Evolutionary conservation across 2,113 vertebrate genomes (phyloP).

Genomic region (Apodemus speciosus): DNA sequence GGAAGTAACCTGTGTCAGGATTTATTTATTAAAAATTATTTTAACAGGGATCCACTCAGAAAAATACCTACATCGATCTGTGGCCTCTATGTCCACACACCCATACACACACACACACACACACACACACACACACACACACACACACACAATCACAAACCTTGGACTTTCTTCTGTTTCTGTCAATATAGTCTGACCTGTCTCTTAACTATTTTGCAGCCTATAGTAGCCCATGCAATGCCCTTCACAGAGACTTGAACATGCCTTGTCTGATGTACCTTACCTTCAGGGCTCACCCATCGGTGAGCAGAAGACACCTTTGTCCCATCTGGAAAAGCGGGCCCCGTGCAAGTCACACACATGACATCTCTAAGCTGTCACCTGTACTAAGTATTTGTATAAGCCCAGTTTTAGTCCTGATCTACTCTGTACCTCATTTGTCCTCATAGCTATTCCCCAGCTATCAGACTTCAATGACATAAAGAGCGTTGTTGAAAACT

Average conservation of each 20-base stretch:
- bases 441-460: background rate
- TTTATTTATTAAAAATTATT: too few relatives aligned
- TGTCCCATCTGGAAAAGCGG: background rate
- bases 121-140: background rate
- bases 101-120: background rate
- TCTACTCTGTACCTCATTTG: background rate
- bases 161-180: background rate
- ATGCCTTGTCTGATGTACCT: background rate
- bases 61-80: background rate
- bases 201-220: background rate
- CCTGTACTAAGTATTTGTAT: background rate
- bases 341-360: background rate
- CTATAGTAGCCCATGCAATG: background rate
- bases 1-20: too few relatives aligned
- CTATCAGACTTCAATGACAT: background rate
- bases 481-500: background rate
- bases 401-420: background rate
- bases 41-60: background rate
- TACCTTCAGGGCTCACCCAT: background rate
- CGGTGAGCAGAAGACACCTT: background rate
- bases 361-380: background rate
- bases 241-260: background rate
- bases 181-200: background rate
- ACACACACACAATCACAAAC: background rate
- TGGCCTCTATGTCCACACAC: background rate